Conservation (phyloP, 2,797 vertebrate genomes). For the Sebastes matsubarae region DNA sequence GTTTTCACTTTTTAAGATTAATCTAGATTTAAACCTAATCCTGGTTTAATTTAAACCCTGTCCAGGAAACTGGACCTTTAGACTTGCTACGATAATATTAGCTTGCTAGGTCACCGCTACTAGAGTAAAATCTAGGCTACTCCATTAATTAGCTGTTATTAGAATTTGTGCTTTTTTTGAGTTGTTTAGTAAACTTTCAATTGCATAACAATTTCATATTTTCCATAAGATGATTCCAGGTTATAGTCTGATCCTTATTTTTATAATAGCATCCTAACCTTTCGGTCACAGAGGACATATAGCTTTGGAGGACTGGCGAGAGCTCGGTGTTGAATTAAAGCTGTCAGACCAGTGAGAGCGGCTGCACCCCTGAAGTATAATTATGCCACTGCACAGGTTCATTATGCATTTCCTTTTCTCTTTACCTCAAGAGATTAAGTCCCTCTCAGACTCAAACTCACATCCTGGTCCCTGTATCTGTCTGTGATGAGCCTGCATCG, state of each 20-base stretch:
- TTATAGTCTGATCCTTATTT: not conserved
- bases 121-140: not conserved
- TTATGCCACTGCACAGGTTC: slow-evolving; percentile 46
- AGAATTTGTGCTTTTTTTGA: not conserved
- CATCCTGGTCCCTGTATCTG: not conserved
- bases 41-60: not conserved
- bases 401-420: slow-evolving; percentile 36
- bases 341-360: slow-evolving; percentile 19
- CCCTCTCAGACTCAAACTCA: slow-evolving; percentile 1
- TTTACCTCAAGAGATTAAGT: slow-evolving; percentile 23
- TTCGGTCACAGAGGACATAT: not conserved
- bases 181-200: not conserved
- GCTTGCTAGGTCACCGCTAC: not conserved
- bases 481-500: not conserved
- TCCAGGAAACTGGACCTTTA: not conserved
- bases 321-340: slow-evolving; percentile 15
- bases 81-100: slow-evolving; percentile 4
- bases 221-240: not conserved
- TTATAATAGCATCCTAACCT: not conserved
- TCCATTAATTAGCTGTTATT: not conserved
- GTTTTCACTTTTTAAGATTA: not conserved
- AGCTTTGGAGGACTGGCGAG: slow-evolving; percentile 22
- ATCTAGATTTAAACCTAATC: not conserved
- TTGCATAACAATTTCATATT: slow-evolving; percentile 27
- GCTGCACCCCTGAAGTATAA: slow-evolving; percentile 33